A percentile compares a stretch with the other conserved stretches of the same genome.
phyloP scores from a whole-genome alignment of 2,888 invertebrate species.

The Chalcosyrphus nemorum region DNA sequence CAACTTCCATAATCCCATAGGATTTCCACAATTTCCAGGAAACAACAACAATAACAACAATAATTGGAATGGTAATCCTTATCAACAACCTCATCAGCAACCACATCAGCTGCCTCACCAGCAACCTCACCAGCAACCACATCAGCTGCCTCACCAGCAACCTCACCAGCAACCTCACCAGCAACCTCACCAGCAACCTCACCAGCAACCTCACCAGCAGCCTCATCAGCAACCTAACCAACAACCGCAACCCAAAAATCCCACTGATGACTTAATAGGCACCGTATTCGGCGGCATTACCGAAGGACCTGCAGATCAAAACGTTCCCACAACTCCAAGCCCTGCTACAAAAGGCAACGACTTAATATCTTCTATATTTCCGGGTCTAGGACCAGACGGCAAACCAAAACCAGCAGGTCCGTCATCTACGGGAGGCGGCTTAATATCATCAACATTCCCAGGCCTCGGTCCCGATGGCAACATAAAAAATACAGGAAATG shows the following conservation, averaged over 20 bases:
- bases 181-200: conserved; percentile 1
- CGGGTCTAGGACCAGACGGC: background rate
- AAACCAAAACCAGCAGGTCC: background rate
- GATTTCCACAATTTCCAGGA: background rate
- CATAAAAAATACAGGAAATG: background rate
- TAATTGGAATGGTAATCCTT: conserved; percentile 7
- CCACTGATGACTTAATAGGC: conserved; percentile 14
- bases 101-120: background rate
- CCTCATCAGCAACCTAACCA: background rate
- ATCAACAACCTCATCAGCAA: background rate
- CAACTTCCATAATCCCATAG: background rate
- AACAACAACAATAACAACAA: background rate
- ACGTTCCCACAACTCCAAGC: no score
- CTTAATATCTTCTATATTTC: background rate
- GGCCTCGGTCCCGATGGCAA: conserved; percentile 4
- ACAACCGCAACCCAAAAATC: background rate
- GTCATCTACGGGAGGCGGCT: background rate
- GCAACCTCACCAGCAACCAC: conserved; percentile 10
- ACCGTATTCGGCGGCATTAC: conserved; percentile 23
- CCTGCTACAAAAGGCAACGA: background rate
- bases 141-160: background rate
- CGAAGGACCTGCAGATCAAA: background rate
- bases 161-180: background rate
- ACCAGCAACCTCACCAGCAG: conserved; percentile 1
- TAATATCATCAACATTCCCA: conserved; percentile 7